Evolutionary conservation across 2,113 vertebrate species (phyloP).

Genomic region (Tragelaphus scriptus): DNA sequence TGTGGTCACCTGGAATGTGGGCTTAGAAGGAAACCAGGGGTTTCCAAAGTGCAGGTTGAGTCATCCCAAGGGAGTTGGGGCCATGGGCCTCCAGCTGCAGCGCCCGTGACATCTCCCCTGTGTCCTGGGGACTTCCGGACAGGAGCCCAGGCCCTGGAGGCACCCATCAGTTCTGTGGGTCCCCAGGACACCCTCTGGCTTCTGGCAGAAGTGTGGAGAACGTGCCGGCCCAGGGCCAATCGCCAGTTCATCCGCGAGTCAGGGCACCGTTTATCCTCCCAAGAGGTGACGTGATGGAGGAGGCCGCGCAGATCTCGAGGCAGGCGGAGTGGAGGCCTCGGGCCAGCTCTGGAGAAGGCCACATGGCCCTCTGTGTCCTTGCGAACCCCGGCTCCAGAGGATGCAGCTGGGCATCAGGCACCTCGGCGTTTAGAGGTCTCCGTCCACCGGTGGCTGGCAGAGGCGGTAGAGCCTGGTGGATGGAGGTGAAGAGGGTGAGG

Average conservation of each 20-base stretch:
- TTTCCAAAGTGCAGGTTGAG: conserved; percentile 78
- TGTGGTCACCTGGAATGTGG: conserved; percentile 75
- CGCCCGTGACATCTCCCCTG: accelerated
- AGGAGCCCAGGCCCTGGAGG: not conserved
- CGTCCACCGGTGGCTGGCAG: conserved; percentile 94
- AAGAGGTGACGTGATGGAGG: not conserved
- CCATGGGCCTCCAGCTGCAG: not conserved
- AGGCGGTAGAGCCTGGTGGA: conserved; percentile 91
- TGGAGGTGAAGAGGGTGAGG: not conserved
- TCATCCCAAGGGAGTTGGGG: conserved; percentile 15
- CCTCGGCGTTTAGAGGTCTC: conserved; percentile 84
- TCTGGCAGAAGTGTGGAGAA: not conserved
- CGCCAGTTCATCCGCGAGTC: not conserved
- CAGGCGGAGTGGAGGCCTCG: not conserved
- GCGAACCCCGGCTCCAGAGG: not conserved
- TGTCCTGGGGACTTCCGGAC: not conserved
- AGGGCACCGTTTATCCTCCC: not conserved
- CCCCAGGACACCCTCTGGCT: not conserved
- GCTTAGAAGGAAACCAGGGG: conserved; percentile 48
- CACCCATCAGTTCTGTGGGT: not conserved
- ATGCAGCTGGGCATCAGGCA: not conserved
- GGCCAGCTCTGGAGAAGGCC: not conserved
- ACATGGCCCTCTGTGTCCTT: not conserved
- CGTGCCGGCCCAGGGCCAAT: accelerated
- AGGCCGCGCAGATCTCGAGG: not conserved